Evolutionary conservation across 2,888 invertebrate genomes (phyloP), one percentile per base, ranked within the genome.

Genomic region (Malthinus seriepunctatus): DNA sequence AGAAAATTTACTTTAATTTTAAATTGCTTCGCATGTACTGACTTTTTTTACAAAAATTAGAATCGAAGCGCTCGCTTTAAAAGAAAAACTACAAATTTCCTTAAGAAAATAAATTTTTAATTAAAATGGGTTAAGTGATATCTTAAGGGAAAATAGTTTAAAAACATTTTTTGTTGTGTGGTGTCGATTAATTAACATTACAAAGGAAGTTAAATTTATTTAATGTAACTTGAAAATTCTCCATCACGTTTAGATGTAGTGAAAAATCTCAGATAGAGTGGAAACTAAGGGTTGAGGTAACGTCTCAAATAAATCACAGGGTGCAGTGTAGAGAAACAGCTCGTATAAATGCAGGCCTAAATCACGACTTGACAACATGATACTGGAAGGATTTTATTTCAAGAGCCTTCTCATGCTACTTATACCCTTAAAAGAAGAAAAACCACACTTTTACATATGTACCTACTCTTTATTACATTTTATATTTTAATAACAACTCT

Each of bases 341-440:
- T 73, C 73, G 72, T 74, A 74, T 77, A 76, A 76, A 76, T 74
- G 75, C 75, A 75, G 67, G 74, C 70, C 74, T 76, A 76, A 76
- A 76, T 76, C 76, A 76, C 73, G 69, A 64, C 70, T 71, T 74
- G 76, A 75, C 76, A 76, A 72, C 71, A 72, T 72, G 73, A 74
- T 73, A 75, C 73, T 72, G 66, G 66, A 68, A 70, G 75, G 75
- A 75, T 75, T 75, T 74, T 71, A 71, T 69, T 73, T 72, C 71
- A 71, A 67, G 62, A 59, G 60, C 51, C 50, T 61, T 67, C 65
- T 63, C 63, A 46, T 65, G 62, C 63, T 65, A 67, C 60, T 64
- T 67, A 66, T 65, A 64, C 64, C 57, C 23, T 23, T 23, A 23
- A 23, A 23, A 5, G 5, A 23, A 23, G 23, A 23, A 23, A 23